Conservation (phyloP, 2,797 vertebrate genomes). For the Chlorospingus semifuscus region DNA sequence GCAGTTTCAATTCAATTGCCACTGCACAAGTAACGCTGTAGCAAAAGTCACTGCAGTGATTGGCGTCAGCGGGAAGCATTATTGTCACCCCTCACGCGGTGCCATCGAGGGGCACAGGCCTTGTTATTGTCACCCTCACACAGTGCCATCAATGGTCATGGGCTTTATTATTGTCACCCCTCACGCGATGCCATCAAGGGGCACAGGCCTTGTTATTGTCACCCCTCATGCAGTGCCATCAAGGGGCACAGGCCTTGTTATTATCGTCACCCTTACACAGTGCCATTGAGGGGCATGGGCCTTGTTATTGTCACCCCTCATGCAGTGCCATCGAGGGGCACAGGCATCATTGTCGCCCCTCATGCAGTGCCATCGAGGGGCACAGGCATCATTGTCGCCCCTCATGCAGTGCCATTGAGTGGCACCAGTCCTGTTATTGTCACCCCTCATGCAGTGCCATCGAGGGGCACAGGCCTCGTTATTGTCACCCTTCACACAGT, state of each 20-base stretch:
- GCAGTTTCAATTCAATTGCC: constrained; percentile 41
- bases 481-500: not conserved
- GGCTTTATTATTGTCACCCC: not conserved
- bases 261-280: rapidly evolving
- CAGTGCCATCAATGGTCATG: not conserved
- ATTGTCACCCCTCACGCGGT: rapidly evolving
- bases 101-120: rapidly evolving
- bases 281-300: not conserved
- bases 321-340: not conserved
- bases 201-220: rapidly evolving
- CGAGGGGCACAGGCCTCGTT: rapidly evolving
- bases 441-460: not conserved
- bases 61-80: not conserved
- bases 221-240: not conserved
- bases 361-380: not conserved
- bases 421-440: rapidly evolving
- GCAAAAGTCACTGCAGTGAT: not conserved
- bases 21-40: not conserved
- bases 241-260: rapidly evolving
- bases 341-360: rapidly evolving
- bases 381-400: not conserved
- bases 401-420: not conserved
- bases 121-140: rapidly evolving
- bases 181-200: not conserved
- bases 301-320: not conserved